Evolutionary conservation across 2,888 invertebrate genomes (phyloP).

Genomic region (Ectemnius cavifrons): DNA sequence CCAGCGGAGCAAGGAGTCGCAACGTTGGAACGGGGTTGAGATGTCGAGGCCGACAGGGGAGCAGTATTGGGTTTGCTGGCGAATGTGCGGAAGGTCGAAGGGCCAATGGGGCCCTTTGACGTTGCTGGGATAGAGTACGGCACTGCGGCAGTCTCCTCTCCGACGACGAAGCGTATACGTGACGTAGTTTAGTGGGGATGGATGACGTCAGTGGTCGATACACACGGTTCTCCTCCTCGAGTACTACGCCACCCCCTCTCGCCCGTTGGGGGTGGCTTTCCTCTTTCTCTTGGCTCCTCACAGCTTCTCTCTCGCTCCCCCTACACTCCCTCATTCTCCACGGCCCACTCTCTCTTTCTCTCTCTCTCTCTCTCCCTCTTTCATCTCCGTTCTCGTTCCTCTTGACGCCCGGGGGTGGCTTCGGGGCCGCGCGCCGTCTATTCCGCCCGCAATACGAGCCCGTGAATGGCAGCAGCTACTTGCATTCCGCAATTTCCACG

Average conservation of each 20-base stretch:
- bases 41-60: no score
- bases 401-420: conserved; percentile 33
- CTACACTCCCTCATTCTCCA: no score
- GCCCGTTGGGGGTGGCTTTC: conserved; percentile 17
- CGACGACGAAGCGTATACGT: conserved; percentile 62
- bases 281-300: conserved; percentile 10
- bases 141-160: conserved; percentile 61
- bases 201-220: conserved; percentile 76
- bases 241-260: conserved; percentile 68
- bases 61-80: no score
- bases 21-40: no score
- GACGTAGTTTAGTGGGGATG: conserved; percentile 72
- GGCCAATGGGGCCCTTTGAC: conserved; percentile 31
- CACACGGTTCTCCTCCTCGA: conserved; percentile 68
- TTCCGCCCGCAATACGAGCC: conserved; percentile 59
- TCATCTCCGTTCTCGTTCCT: no score
- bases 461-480: conserved; percentile 60
- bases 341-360: neutral
- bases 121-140: conserved; percentile 53
- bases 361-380: conserved; percentile 23
- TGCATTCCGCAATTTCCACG: conserved; percentile 58
- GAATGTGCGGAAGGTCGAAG: conserved; percentile 2
- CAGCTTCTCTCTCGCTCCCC: conserved; percentile 31
- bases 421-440: conserved; percentile 53
- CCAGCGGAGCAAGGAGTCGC: no score